Evolutionary conservation across 2,888 invertebrate genomes (phyloP).

Genomic region (Petrophora chlorosata): DNA sequence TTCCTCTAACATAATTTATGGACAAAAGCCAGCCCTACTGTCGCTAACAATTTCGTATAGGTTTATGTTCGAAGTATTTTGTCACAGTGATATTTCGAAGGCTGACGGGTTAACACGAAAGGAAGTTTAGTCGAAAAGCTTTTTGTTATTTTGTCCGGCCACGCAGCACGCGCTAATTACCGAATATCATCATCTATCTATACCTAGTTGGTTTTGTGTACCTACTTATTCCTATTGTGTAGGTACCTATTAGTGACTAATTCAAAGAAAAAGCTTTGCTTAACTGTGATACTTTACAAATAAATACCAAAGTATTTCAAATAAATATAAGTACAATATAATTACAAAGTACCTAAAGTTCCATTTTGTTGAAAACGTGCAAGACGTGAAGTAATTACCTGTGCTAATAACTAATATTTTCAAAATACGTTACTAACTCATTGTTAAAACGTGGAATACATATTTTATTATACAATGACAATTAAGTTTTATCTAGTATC

Average conservation of each 20-base stretch:
- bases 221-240: too few species aligned
- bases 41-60: constrained; percentile 35
- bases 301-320: too few species aligned
- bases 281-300: too few species aligned
- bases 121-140: constrained; percentile 30
- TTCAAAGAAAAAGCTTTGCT: too few species aligned
- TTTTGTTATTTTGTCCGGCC: constrained; percentile 28
- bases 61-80: constrained; percentile 49
- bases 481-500: constrained; percentile 20
- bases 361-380: not conserved
- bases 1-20: constrained; percentile 34
- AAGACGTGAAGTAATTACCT: not conserved
- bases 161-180: constrained; percentile 23
- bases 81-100: constrained; percentile 61
- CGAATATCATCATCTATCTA: not conserved
- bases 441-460: constrained; percentile 12
- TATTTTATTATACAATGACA: constrained; percentile 20
- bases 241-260: too few species aligned
- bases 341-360: not conserved
- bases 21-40: constrained; percentile 38
- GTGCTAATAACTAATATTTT: not conserved
- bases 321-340: too few species aligned
- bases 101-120: constrained; percentile 59
- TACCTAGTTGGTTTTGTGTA: not conserved
- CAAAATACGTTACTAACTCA: not conserved